phyloP scores from a whole-genome alignment of 2,888 invertebrate genomes.

The Pyrochroa serraticornis region DNA sequence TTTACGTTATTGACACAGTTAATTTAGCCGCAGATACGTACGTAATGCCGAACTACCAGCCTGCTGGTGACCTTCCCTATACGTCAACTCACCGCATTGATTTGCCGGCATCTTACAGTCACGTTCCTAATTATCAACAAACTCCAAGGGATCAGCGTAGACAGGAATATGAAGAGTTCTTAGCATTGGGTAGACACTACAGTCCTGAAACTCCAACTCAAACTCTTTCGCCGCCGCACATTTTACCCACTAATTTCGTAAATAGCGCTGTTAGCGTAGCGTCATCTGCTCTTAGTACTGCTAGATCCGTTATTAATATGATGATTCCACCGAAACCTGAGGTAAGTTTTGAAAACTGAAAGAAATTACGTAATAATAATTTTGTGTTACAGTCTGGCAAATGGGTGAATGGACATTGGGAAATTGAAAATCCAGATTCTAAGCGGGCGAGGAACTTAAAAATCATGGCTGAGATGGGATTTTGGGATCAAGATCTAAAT shows the following conservation, averaged over 20 bases:
- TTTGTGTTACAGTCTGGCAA: slow-evolving; percentile 41
- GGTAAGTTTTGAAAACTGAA: slow-evolving; percentile 25
- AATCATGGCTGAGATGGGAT: slow-evolving; percentile 58
- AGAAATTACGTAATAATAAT: no score
- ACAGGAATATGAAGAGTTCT: neutral
- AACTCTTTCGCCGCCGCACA: slow-evolving; percentile 41
- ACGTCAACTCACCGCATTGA: no score
- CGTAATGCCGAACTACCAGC: no score
- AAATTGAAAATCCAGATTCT: slow-evolving; percentile 43
- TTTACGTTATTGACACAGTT: no score
- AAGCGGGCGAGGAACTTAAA: slow-evolving; percentile 50
- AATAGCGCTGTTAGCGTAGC: slow-evolving; percentile 57
- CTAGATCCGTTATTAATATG: slow-evolving; percentile 56
- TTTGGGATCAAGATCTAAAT: slow-evolving; percentile 55
- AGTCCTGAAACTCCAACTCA: neutral
- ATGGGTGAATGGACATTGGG: slow-evolving; percentile 54
- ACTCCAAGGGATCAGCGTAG: slow-evolving; percentile 13
- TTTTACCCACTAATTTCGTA: slow-evolving; percentile 55
- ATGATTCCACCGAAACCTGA: slow-evolving; percentile 49
- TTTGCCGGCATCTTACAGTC: no score
- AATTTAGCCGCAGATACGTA: no score
- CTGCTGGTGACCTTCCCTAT: no score
- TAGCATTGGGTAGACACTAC: no score
- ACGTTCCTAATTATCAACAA: slow-evolving; percentile 42
- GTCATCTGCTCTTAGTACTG: slow-evolving; percentile 57